Percentiles rank a stretch among this genome's conserved stretches.
Evolutionary conservation across 1,140 invertebrate genomes (phyloP).

Genomic region (Lepidurus couesii): DNA sequence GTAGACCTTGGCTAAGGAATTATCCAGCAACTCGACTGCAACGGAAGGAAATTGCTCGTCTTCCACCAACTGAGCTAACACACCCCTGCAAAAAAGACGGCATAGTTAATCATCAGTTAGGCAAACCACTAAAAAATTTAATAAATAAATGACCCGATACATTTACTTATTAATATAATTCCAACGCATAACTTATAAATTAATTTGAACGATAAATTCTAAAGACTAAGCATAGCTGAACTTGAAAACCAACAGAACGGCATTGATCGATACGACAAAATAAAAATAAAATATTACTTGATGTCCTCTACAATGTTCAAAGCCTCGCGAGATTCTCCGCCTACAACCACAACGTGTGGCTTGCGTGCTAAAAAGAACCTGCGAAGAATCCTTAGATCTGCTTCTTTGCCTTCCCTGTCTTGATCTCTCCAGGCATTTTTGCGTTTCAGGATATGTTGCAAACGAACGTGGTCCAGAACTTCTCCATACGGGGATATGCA

Average conservation of each 20-base stretch:
- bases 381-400: constrained; percentile 71
- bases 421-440: constrained; percentile 65
- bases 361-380: constrained; percentile 85
- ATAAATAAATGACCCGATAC: too few species aligned
- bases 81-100: background rate
- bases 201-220: too few species aligned
- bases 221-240: too few species aligned
- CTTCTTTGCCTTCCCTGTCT: constrained; percentile 68
- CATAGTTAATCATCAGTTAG: too few species aligned
- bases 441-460: constrained; percentile 77
- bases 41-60: constrained; percentile 84
- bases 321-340: constrained; percentile 84
- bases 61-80: constrained; percentile 63
- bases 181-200: too few species aligned
- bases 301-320: constrained; percentile 80
- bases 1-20: constrained; percentile 79
- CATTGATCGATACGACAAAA: constrained; percentile 41
- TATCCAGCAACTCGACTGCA: constrained; percentile 85
- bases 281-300: constrained; percentile 48
- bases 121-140: too few species aligned
- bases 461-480: constrained; percentile 78
- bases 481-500: constrained; percentile 83
- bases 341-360: constrained; percentile 87
- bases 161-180: too few species aligned
- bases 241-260: too few species aligned